Base-by-base conservation (phyloP, 2,888 invertebrate species). In the Opisthograptis luteolata region DNA sequence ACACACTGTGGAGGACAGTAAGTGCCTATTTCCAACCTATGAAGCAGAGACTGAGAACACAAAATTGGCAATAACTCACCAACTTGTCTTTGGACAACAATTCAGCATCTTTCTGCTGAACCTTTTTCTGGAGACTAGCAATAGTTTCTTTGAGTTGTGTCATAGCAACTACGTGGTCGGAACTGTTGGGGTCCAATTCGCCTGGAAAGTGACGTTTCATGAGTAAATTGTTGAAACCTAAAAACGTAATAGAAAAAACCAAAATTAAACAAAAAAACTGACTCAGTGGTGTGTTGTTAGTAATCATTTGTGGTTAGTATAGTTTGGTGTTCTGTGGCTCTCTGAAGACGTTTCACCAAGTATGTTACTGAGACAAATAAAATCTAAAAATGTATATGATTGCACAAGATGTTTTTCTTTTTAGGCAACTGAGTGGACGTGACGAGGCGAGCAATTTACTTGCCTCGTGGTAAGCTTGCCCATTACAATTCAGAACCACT, bases 111-210 rank as follows among this genome's bases (percentile, higher is more conserved):
- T 98, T 98, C 67, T 94, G 93, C 41, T 92, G 91, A 24, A 98
- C 92, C 71, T 96, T 97, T 81, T 97, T 98, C 81, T 98, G 96
- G 27, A 98, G 91, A 69, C 95, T 95, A 32, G 97, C 97, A 68
- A 98, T 97, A 73, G 97, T 96, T 79, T 98, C 98, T 77, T 97
- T 96, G 7, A 99, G 93, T 75, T 98, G 97, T 0, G 98, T 98
- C 92, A 98, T 96, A 0, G 98, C 98, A 8, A 98, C 97, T 34
- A 98, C 96, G 78, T 98, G 97, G 81, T 97, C 97, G 0, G 97
- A 96, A 73, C 96, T 96, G 76, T 96, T 96, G 0, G 96, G 96
- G 81, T 97, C 96, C 59, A 93, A 81, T 77, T 94, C 92, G 62
- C 91, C 84, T 91, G 71, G 44, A 58, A 66, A 53, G 24, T 34